These are phyloP conservation scores for Tragelaphus buxtoni DNA, from an alignment of 2,113 vertebrate species.

Conservation along the genomic window DNA sequence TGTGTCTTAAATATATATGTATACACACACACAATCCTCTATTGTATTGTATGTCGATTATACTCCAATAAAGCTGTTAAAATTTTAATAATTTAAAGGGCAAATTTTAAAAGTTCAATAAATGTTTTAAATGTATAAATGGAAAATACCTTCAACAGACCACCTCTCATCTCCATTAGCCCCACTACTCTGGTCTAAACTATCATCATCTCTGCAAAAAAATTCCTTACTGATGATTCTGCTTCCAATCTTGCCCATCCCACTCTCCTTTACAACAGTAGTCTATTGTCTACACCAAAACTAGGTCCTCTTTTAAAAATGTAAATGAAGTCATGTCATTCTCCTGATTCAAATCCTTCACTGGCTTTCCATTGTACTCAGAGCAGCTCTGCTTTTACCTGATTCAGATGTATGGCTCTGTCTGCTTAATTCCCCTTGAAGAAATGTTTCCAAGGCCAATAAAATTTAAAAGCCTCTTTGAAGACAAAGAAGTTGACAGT, in stretches of 20 bases:
- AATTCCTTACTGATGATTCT: not conserved
- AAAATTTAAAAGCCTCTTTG: not conserved
- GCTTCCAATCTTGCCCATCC: not conserved
- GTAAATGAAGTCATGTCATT: not conserved
- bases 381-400: not conserved
- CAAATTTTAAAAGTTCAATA: not conserved
- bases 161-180: not conserved
- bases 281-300: not conserved
- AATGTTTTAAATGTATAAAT: not conserved
- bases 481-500: not conserved
- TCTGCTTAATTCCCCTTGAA: not conserved
- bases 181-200: not conserved
- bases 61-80: not conserved
- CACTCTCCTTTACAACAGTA: not conserved
- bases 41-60: not conserved
- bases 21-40: not conserved
- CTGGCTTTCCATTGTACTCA: not conserved
- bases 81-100: not conserved
- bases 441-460: not conserved
- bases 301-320: not conserved
- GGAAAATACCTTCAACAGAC: not conserved
- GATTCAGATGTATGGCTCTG: not conserved
- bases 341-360: not conserved
- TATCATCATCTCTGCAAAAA: not conserved
- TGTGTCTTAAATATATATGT: not conserved